Conservation (phyloP, 2,797 vertebrate species). For the Streptopelia turtur region DNA sequence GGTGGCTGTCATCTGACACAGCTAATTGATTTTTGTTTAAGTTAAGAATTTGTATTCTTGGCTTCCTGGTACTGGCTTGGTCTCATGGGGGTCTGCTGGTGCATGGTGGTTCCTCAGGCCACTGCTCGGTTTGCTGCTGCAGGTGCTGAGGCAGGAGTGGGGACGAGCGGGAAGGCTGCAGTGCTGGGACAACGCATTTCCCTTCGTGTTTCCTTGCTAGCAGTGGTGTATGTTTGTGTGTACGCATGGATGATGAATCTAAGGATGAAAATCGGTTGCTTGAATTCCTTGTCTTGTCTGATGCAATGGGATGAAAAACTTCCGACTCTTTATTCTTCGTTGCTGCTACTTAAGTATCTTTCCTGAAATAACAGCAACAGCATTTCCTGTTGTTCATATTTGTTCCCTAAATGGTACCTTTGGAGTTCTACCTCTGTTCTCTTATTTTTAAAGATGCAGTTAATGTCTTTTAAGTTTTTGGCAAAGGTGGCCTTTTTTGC, state of each 20-base stretch:
- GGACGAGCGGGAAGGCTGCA: background rate
- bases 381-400: background rate
- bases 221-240: background rate
- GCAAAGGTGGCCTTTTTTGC: background rate
- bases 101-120: background rate
- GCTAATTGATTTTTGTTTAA: conserved; percentile 18
- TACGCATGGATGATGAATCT: background rate
- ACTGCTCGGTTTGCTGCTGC: background rate
- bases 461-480: background rate
- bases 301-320: background rate
- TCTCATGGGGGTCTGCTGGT: fast-evolving
- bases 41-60: background rate
- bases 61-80: background rate
- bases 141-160: background rate
- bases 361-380: background rate
- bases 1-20: background rate
- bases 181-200: background rate
- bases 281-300: background rate
- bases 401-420: background rate
- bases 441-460: background rate
- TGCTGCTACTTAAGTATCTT: background rate
- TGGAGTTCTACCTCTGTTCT: background rate
- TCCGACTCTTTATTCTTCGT: background rate
- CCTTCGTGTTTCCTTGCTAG: background rate
- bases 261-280: background rate